A percentile compares a stretch with the other conserved stretches of the same genome.
These are phyloP conservation scores for Tiliqua scincoides DNA, from an alignment of 2,113 vertebrate genomes.

Conservation along the genomic window DNA sequence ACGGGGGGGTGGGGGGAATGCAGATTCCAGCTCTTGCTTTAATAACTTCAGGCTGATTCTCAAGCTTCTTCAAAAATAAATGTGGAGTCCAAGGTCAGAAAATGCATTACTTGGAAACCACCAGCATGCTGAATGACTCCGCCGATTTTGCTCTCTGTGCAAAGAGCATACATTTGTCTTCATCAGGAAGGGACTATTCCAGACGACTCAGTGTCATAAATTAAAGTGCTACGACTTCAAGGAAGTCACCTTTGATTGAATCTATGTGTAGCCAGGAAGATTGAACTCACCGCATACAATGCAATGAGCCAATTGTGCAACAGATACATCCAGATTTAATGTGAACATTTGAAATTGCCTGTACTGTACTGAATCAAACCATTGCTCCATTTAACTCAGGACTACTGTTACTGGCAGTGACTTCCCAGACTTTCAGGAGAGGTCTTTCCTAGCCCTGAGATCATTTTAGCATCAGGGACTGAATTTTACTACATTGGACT, in stretches of 20 bases:
- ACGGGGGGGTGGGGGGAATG: slow-evolving; percentile 67
- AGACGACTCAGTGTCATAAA: slow-evolving; percentile 52
- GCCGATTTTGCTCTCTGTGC: slow-evolving; percentile 54
- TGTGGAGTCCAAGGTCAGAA: slow-evolving; percentile 73
- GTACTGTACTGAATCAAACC: neutral
- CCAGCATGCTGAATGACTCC: slow-evolving; percentile 61
- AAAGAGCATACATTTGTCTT: slow-evolving; percentile 63
- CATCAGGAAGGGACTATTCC: slow-evolving; percentile 36
- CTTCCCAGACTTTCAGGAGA: neutral
- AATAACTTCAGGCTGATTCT: slow-evolving; percentile 75
- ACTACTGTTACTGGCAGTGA: neutral
- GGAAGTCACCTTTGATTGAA: slow-evolving; percentile 59
- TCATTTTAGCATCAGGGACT: neutral
- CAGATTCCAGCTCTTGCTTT: slow-evolving; percentile 67
- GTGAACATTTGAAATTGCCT: neutral
- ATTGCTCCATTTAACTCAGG: neutral
- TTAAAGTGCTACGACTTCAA: slow-evolving; percentile 25
- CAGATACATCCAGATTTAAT: slow-evolving; percentile 8
- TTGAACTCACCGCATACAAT: neutral
- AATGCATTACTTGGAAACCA: slow-evolving; percentile 63
- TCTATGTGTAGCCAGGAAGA: neutral
- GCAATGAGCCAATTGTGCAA: neutral
- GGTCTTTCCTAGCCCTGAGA: neutral
- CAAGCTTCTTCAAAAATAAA: slow-evolving; percentile 72
- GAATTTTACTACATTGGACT: no score